Evolutionary conservation across 2,113 vertebrate genomes (phyloP), one percentile per base, ranked within the genome.

Genomic region (Nestor notabilis): DNA sequence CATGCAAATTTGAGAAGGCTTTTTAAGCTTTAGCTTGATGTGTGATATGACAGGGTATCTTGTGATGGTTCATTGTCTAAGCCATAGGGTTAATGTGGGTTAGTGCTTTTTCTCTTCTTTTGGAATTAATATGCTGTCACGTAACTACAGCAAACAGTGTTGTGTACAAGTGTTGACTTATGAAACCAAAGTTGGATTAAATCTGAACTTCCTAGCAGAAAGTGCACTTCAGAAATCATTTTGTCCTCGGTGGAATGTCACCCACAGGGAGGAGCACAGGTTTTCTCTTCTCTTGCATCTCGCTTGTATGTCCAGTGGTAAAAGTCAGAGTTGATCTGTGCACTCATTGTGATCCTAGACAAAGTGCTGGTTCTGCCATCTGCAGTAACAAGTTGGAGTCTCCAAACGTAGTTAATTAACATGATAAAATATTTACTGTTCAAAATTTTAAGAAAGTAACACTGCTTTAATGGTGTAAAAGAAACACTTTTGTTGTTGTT

Each of bases 401-500:
- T 85, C 50, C 56, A 91, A 60, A 58, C 25, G 12, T 39, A 28
- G 41, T 88, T 60, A 41, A 89, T 92, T 82, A 92, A 35, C 74
- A 46, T 23, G 33, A 78, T 96, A 50, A 97, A 95, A 93, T 96
- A 96, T 96, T 97, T 93, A 95, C 55, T 37, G 10, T 33, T 95
- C 77, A 79, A 29, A 93, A 89, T n/a, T 69, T 94, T 80, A 74
- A 89, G 70, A 52, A 95, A 77, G 29, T 83, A 77, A 50, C 28
- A 12, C 16, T 56, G 55, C 11, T 72, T 84, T 90, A 89, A 49
- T 61, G 39, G 33, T 93, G 21, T 74, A n/a, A 89, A 83, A 87
- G n/a, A 93, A 87, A 47, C 55, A 50, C 20, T 69, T 41, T 41
- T 50, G 58, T 65, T 83, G 39, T 79, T 87, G 46, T 83, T 88